These are phyloP conservation scores for Selene dorsalis DNA, from an alignment of 2,797 vertebrate genomes.

Conservation along the genomic window DNA sequence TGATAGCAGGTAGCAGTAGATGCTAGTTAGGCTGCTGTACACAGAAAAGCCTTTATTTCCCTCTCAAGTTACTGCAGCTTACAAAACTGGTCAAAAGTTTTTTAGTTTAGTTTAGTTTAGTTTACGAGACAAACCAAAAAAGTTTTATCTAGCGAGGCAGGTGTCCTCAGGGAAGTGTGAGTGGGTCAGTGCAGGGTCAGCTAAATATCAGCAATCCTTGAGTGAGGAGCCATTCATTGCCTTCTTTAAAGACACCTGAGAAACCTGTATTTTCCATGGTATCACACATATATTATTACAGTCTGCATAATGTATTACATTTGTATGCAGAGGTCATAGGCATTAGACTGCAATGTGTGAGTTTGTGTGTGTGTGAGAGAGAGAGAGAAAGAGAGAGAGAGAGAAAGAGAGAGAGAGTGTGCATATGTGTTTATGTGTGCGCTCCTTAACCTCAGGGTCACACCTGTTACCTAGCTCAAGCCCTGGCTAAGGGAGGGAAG, in stretches of 20 bases:
- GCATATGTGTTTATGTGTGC: conserved; percentile 18
- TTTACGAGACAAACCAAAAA: too few species aligned
- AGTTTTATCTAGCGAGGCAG: too few species aligned
- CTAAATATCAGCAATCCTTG: neutral
- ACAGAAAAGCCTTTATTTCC: too few species aligned
- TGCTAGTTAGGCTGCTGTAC: too few species aligned
- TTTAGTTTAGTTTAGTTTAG: too few species aligned
- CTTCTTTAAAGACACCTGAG: conserved; percentile 1
- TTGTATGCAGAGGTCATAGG: neutral
- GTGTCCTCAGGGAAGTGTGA: neutral
- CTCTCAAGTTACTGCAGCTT: too few species aligned
- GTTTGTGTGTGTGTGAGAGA: too few species aligned
- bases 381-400: too few species aligned
- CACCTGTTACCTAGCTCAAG: conserved; percentile 80
- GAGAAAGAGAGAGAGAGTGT: neutral
- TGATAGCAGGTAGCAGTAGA: neutral
- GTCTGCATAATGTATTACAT: neutral
- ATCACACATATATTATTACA: neutral
- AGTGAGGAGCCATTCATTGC: neutral
- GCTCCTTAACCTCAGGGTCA: conserved; percentile 69
- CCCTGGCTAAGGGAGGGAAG: conserved; percentile 43
- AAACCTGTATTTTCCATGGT: neutral
- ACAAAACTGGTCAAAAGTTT: too few species aligned
- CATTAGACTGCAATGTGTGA: neutral
- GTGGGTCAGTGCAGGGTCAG: neutral